Base-by-base conservation (phyloP, 2,888 invertebrate species). In the Drosophila mimica region DNA sequence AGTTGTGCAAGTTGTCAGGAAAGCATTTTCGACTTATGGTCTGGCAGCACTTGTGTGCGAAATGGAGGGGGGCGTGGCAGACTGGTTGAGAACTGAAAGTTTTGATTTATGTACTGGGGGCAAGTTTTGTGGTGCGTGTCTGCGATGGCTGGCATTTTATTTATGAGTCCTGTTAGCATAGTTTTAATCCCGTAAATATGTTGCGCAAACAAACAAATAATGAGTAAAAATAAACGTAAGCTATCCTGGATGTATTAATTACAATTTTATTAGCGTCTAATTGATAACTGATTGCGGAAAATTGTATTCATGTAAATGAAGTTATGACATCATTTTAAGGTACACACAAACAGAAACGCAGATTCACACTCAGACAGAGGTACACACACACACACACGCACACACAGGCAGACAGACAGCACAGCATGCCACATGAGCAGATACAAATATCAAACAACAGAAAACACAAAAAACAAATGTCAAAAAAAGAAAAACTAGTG, bases 101-200 rank as follows among this genome's bases (percentile, higher is more conserved):
- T 82, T 65, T 84, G 88, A 84, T 88, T 88, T 88, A 84, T 84
- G 81, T 63, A 77, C 81, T 81, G 76, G 20, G 40, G 63, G 30
- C 64, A 79, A 85, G 76, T 72, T 82, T 73, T 67, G 70, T 76
- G 76, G 73, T 81, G 76, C 85, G 79, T 85, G 88, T 81, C 71
- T 78, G 74, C 51, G 57, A 46, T 57, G 15, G 36, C 51, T 59
- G 73, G 63, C 59, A 74, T 76, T 83, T 87, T 87, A 87, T 84
- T 82, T 84, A 87, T 80, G 87, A 78, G 67, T 74, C 70, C 70
- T 81, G 68, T 68, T 76, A 69, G 53, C 34, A 48, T 38, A 25
- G 36, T 28, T 38, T 30, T 38, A 51, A 51, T 58, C 33, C 49
- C 62, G 52, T 53, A 53, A 62, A 65, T 53, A 56, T 61, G 33